phyloP scores from a whole-genome alignment of 1,140 invertebrate species.

The Calycopis cecrops region DNA sequence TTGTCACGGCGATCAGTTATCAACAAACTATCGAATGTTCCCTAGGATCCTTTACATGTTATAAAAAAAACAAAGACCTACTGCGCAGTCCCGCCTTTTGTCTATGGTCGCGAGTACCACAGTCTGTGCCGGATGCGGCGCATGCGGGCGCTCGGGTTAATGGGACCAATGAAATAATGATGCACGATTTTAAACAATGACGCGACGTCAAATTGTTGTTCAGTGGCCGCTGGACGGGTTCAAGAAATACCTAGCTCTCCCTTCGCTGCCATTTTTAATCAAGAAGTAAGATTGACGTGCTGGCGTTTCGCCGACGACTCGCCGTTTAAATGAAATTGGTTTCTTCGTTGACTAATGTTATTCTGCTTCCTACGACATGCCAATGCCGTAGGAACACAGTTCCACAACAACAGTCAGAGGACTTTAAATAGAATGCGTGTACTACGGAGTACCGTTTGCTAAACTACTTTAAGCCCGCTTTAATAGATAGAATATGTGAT shows the following conservation, averaged over 20 bases:
- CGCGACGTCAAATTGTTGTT: conserved; percentile 36
- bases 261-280: conserved; percentile 35
- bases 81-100: conserved; percentile 38
- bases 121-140: conserved; percentile 43
- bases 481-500: no score
- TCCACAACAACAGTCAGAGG: no score
- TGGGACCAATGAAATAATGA: conserved; percentile 59
- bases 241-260: conserved; percentile 30
- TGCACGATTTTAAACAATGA: conserved; percentile 43
- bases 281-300: conserved; percentile 11
- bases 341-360: background rate
- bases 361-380: no score
- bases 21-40: background rate
- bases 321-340: background rate
- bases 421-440: no score
- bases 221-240: conserved; percentile 31
- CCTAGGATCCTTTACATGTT: background rate
- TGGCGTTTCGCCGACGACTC: background rate
- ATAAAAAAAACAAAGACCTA: conserved; percentile 37
- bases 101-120: conserved; percentile 46
- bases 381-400: no score
- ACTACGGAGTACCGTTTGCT: no score
- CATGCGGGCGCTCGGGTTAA: conserved; percentile 52
- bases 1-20: background rate
- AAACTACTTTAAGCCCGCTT: no score